These are phyloP conservation scores for Dolichomitus sp. DNA, from an alignment of 2,888 invertebrate species.

Conservation along the genomic window DNA sequence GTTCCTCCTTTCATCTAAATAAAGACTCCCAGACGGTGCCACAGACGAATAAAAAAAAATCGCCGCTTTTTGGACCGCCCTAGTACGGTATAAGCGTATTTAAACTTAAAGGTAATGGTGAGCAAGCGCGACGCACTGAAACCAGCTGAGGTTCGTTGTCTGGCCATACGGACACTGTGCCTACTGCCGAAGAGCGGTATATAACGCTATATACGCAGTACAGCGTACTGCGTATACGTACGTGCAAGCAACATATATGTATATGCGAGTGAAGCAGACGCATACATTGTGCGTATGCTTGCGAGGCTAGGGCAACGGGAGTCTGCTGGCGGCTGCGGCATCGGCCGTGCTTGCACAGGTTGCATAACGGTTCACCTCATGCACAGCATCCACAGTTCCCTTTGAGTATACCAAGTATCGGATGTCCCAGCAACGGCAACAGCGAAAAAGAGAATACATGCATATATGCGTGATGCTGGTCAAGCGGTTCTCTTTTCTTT, in stretches of 20 bases:
- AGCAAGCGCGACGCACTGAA: slow-evolving; percentile 28
- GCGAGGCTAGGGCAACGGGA: slow-evolving; percentile 68
- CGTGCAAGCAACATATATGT: background rate
- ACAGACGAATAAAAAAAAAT: no score
- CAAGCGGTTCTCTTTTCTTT: slow-evolving; percentile 21
- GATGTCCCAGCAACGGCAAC: slow-evolving; percentile 53
- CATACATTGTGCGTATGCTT: slow-evolving; percentile 14
- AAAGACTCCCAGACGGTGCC: no score
- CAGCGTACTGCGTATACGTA: slow-evolving; percentile 24
- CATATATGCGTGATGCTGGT: slow-evolving; percentile 18
- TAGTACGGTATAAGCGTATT: slow-evolving; percentile 31
- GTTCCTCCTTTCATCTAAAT: no score
- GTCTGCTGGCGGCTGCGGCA: slow-evolving; percentile 56
- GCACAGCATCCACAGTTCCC: slow-evolving; percentile 72
- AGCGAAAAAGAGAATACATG: slow-evolving; percentile 49
- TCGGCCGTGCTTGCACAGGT: slow-evolving; percentile 75
- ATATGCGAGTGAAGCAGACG: background rate
- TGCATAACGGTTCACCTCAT: slow-evolving; percentile 81
- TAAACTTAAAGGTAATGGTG: slow-evolving; percentile 38
- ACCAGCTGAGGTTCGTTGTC: slow-evolving; percentile 31
- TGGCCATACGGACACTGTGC: slow-evolving; percentile 21
- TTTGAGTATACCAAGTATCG: slow-evolving; percentile 60
- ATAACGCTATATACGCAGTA: slow-evolving; percentile 10
- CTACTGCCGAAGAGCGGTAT: slow-evolving; percentile 11
- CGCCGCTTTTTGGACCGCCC: no score